Base-by-base conservation (phyloP, 2,888 invertebrate genomes). In the Mellilla xanthometata region DNA sequence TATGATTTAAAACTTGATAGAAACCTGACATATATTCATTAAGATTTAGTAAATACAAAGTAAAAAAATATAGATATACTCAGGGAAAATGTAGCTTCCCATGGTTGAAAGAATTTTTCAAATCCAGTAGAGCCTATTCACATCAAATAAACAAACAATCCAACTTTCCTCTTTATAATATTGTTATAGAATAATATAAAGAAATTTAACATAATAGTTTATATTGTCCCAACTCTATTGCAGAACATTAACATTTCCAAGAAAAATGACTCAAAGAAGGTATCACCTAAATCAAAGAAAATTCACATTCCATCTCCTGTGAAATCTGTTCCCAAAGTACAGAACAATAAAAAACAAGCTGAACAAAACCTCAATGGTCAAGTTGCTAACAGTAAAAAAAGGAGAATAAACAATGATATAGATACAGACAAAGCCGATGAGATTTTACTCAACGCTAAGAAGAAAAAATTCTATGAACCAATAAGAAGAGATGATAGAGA, bases 351-450 rank as follows among this genome's bases (percentile, higher is more conserved):
- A 38, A 44, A 8, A 8, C 26, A 8, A 29, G 13, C 41, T 10
- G 42, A 48, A 45, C 29, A 24, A 31, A 46, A 52, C 6, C 32
- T 30, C 27, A 51, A 47, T 30, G 47, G 33, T 0, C 24, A 40
- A 22, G 35, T 35, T 10, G 35, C 30, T 27, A 28, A 58, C 48
- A 52, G 45, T 47, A 50, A 12, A 34, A 45, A 45, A 39, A 42
- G 57, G 49, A n/a, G n/a, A n/a, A n/a, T n/a, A n/a, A 39, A 49
- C 43, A 36, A 44, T 29, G 60, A 60, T 34, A 44, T 65, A 29
- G 70, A 76, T 24, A 57, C 62, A 8, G 78, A 78, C 35, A 70
- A 72, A 46, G 58, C 70, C 40, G 78, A 82, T 48, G 78, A 76
- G 60, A 44, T 73, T 8, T 49, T 81, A 42, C 52, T 78, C 7